Percentiles rank a stretch among this genome's conserved stretches.
These are phyloP conservation scores for Bombus fervidus DNA, from an alignment of 1,140 invertebrate genomes.

Conservation along the genomic window DNA sequence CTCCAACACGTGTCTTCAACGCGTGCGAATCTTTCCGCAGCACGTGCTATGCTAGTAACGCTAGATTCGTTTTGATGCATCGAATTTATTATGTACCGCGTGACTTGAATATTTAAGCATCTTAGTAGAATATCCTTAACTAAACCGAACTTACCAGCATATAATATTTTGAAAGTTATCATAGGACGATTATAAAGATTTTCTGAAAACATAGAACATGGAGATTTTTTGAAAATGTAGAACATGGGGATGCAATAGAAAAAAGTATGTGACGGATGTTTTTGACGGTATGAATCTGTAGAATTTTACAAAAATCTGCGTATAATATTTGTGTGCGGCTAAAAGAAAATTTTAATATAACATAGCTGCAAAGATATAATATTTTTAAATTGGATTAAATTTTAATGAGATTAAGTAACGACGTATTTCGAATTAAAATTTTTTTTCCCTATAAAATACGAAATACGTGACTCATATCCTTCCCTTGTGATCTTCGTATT, in stretches of 20 bases:
- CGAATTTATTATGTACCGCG: neutral
- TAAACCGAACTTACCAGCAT: neutral
- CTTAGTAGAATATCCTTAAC: neutral
- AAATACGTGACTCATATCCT: neutral
- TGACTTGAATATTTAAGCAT: conserved; percentile 2
- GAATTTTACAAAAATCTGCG: neutral
- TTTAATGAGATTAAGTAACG: neutral
- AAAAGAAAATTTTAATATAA: neutral
- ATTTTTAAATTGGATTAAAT: neutral
- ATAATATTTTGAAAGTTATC: neutral
- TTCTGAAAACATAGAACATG: neutral
- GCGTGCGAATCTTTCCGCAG: conserved; percentile 28
- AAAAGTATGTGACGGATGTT: neutral
- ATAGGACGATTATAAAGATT: neutral
- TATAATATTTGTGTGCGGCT: no score
- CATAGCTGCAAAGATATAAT: neutral
- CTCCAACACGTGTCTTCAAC: conserved; percentile 45
- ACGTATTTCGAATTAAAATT: neutral
- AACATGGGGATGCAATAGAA: neutral
- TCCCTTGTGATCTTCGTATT: neutral
- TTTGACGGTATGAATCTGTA: neutral
- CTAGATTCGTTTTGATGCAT: neutral
- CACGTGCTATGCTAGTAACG: conserved; percentile 12
- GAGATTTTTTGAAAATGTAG: neutral
- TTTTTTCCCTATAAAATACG: neutral